Base-by-base conservation (phyloP, 2,797 vertebrate species). In the Gephyroberyx darwinii region DNA sequence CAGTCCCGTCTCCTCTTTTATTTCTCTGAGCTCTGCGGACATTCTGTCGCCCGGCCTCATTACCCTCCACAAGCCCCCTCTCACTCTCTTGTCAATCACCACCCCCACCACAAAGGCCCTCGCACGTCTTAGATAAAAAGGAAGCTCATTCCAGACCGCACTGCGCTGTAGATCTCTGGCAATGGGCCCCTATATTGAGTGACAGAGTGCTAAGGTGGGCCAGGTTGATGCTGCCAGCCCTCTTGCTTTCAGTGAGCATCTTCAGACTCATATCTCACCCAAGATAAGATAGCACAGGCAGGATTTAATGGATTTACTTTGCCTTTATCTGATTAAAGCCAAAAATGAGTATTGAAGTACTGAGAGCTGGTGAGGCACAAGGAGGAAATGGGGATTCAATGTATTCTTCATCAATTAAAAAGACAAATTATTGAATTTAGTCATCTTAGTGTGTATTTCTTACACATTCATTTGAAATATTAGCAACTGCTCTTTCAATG, bases 81-180 rank as follows among this genome's bases (percentile, higher is more conserved):
- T 1, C 77, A 55, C 66, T 63, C 69, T 14, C 66, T 30, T 71
- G 74, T 78, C 81, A 74, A 66, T 83, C 69, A 68, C 65, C 59
- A 37, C 55, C 51, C 54, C 50, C 54, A 58, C 52, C 35, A 77
- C 61, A 74, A 80, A 86, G 71, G 64, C 61, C 45, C 14, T 16
- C 22, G 19, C 37, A 26, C 57, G 62, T 50, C 45, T 59, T 69
- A 80, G 68, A 78, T 75, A 65, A 78, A 57, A 48, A 16, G 17
- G 33, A 51, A 43, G 65, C 73, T 75, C 51, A 33, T 62, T 68
- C 61, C 64, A 73, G 67, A 35, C 53, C 39, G 50, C 35, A 74
- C 58, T 63, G 19, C 12, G n/a, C 14, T 26, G 6, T 16, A 17
- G 56, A 67, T 74, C 50, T 68, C 47, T 22, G 35, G 22, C 6